phyloP scores from a whole-genome alignment of 2,888 invertebrate genomes.

The Polyploca ridens region DNA sequence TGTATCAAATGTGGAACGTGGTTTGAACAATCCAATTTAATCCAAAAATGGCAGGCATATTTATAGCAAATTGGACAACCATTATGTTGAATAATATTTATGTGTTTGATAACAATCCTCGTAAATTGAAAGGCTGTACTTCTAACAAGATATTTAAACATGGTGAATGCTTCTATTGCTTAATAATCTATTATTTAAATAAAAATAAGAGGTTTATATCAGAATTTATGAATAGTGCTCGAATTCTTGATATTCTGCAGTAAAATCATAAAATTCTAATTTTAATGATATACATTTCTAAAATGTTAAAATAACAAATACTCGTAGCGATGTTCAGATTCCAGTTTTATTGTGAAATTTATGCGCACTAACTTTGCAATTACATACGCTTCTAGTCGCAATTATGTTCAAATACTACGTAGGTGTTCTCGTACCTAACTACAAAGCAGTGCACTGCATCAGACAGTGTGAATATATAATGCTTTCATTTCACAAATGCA shows the following conservation, averaged over 20 bases:
- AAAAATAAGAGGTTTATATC: no score
- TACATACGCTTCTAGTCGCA: neutral
- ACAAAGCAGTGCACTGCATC: constrained; percentile 4
- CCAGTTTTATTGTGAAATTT: neutral
- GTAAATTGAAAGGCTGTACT: neutral
- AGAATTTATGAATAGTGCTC: no score
- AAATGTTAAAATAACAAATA: no score
- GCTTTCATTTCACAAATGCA: neutral
- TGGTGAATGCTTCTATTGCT: no score
- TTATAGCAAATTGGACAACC: neutral
- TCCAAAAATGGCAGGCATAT: neutral
- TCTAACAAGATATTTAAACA: neutral
- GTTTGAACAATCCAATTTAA: neutral
- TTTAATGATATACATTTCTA: no score
- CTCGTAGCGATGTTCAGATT: neutral
- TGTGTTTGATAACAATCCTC: neutral
- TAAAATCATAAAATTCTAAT: no score
- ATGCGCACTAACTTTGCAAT: neutral
- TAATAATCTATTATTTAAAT: no score
- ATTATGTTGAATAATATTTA: neutral
- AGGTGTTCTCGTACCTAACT: neutral
- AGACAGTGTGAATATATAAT: neutral
- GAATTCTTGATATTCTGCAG: no score
- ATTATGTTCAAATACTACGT: neutral
- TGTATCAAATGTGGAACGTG: neutral